A percentile compares a stretch with the other conserved stretches of the same genome.
Evolutionary conservation across 2,888 invertebrate species (phyloP).

Genomic region (Sericinus montela): DNA sequence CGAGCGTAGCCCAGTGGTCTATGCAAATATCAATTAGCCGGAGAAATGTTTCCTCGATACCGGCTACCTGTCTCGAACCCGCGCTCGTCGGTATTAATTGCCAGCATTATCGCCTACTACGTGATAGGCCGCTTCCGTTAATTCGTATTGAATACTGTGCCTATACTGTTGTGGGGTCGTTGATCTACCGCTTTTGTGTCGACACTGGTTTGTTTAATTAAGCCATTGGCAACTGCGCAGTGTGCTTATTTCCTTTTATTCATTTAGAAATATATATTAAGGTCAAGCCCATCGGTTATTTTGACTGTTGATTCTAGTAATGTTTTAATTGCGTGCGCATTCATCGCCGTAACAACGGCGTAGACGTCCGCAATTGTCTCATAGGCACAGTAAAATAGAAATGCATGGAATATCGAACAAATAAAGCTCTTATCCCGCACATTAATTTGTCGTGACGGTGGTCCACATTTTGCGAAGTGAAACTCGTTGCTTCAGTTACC

Average conservation of each 20-base stretch:
- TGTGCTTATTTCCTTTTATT: conserved; percentile 1
- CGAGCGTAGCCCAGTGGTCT: conserved; percentile 29
- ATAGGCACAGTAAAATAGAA: too few relatives aligned
- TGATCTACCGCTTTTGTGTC: conserved; percentile 10
- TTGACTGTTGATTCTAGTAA: neutral
- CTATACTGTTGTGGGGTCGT: conserved; percentile 7
- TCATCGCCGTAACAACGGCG: neutral
- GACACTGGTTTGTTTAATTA: conserved; percentile 13
- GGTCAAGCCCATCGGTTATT: neutral
- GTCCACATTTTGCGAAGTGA: conserved; percentile 29
- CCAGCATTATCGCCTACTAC: conserved; percentile 39
- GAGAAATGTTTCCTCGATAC: conserved; percentile 43
- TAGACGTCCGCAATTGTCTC: too few relatives aligned
- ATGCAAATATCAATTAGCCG: conserved; percentile 62
- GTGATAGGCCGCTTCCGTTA: conserved; percentile 42
- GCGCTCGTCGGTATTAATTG: conserved; percentile 40
- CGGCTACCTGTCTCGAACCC: conserved; percentile 34
- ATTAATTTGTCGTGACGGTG: conserved; percentile 20
- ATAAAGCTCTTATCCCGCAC: conserved; percentile 16
- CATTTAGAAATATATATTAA: neutral
- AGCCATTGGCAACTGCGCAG: conserved; percentile 5
- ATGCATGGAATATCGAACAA: neutral
- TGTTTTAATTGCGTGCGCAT: neutral
- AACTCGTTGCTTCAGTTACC: conserved; percentile 47
- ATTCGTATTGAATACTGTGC: conserved; percentile 15